These are phyloP conservation scores for Drosophila grimshawi DNA, from an alignment of 1,140 invertebrate species.

Conservation along the genomic window DNA sequence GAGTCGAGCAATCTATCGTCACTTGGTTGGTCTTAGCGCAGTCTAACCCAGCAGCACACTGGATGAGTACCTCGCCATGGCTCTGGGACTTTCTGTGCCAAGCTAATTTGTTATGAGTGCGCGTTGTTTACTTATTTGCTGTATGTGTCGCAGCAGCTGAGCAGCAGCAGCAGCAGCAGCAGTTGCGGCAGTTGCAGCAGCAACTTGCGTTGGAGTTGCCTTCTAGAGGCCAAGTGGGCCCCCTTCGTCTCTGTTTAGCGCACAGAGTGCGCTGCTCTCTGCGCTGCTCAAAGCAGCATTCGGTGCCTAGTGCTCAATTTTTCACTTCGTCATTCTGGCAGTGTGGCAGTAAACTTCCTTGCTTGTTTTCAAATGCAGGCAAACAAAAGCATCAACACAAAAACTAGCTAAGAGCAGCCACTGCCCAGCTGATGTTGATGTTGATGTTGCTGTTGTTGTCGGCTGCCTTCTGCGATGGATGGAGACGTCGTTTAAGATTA, in stretches of 20 bases:
- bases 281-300: conserved; percentile 31
- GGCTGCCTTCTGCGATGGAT: conserved; percentile 58
- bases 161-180: conserved; percentile 10
- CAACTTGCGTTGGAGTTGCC: conserved; percentile 48
- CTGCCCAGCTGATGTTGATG: conserved; percentile 48
- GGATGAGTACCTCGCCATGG: conserved; percentile 19
- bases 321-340: conserved; percentile 49
- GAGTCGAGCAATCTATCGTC: too few relatives aligned
- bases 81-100: conserved; percentile 44
- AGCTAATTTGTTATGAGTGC: conserved; percentile 66
- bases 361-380: conserved; percentile 71
- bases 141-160: conserved; percentile 42
- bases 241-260: neutral
- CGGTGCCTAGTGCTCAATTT: conserved; percentile 21
- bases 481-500: conserved; percentile 83
- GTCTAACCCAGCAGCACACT: conserved; percentile 29
- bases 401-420: conserved; percentile 75
- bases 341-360: conserved; percentile 63
- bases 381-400: conserved; percentile 51
- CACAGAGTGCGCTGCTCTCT: conserved; percentile 3
- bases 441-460: conserved; percentile 20
- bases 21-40: neutral
- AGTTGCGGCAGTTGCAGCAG: conserved; percentile 2
- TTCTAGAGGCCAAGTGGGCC: conserved; percentile 55
- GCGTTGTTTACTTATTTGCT: conserved; percentile 64